phyloP scores from a whole-genome alignment of 1,140 invertebrate genomes.

The Arion vulgaris region DNA sequence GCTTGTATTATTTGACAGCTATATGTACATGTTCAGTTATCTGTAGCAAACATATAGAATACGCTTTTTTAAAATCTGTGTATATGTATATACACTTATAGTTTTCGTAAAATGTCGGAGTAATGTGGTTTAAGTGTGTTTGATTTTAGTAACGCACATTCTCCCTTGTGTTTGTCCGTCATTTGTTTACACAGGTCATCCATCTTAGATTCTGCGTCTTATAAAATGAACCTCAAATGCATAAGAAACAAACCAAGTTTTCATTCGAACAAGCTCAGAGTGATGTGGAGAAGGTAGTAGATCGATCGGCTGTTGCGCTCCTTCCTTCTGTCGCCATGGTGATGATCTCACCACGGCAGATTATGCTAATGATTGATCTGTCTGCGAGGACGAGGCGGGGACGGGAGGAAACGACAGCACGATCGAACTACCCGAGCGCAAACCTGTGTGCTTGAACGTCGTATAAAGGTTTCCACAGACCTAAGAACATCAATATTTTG shows the following conservation, averaged over 20 bases:
- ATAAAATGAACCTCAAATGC: too few relatives aligned
- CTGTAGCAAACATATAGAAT: too few relatives aligned
- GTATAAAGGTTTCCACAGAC: neutral
- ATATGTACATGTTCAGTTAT: too few relatives aligned
- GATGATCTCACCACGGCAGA: slow-evolving; percentile 11
- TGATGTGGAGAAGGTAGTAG: neutral
- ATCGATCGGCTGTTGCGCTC: neutral
- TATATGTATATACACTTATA: too few relatives aligned
- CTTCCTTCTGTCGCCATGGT: slow-evolving; percentile 8
- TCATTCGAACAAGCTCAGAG: neutral
- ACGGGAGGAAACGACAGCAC: neutral
- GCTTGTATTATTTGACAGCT: too few relatives aligned
- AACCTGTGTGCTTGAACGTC: neutral
- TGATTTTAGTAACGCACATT: too few relatives aligned
- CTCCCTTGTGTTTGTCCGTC: neutral
- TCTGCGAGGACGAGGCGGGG: slow-evolving; percentile 8
- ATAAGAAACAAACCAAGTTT: neutral
- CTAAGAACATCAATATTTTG: neutral
- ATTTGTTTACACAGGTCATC: too few relatives aligned
- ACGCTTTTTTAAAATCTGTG: too few relatives aligned
- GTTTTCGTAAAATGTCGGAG: too few relatives aligned
- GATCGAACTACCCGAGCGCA: neutral
- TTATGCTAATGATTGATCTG: slow-evolving; percentile 10
- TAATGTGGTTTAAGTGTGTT: too few relatives aligned
- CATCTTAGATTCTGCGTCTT: too few relatives aligned